Evolutionary conservation across 2,113 vertebrate species (phyloP).

Genomic region (Muscicapa adusta): DNA sequence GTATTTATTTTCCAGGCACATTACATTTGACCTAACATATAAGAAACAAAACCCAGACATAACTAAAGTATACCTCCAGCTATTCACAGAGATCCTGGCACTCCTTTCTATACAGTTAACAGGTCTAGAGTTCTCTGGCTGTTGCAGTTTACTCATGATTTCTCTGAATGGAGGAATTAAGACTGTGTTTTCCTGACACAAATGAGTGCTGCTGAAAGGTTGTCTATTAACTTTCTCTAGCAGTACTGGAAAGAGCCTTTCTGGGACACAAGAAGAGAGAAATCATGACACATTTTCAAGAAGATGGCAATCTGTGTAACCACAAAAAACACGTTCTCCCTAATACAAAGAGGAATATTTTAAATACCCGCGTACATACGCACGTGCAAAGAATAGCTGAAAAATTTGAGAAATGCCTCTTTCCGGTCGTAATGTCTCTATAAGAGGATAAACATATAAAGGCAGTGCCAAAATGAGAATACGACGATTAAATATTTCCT

Average conservation of each 20-base stretch:
- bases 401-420: not conserved
- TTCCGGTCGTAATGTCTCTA: not conserved
- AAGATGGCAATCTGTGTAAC: not conserved
- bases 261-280: not conserved
- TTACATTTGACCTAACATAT: conserved; percentile 44
- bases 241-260: not conserved
- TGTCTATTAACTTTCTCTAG: not conserved
- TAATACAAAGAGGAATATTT: not conserved
- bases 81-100: conserved; percentile 22
- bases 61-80: conserved; percentile 7
- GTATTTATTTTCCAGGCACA: not conserved
- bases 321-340: conserved; percentile 29
- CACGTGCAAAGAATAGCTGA: not conserved
- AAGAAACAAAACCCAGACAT: conserved; percentile 52
- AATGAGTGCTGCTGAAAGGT: not conserved
- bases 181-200: not conserved
- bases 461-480: not conserved
- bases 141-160: not conserved
- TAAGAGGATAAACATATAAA: not conserved
- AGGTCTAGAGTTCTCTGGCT: conserved; percentile 16
- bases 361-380: not conserved
- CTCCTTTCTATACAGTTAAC: not conserved
- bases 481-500: not conserved
- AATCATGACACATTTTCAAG: conserved; percentile 39
- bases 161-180: not conserved